phyloP scores from a whole-genome alignment of 2,888 invertebrate species.

The Deilephila porcellus region DNA sequence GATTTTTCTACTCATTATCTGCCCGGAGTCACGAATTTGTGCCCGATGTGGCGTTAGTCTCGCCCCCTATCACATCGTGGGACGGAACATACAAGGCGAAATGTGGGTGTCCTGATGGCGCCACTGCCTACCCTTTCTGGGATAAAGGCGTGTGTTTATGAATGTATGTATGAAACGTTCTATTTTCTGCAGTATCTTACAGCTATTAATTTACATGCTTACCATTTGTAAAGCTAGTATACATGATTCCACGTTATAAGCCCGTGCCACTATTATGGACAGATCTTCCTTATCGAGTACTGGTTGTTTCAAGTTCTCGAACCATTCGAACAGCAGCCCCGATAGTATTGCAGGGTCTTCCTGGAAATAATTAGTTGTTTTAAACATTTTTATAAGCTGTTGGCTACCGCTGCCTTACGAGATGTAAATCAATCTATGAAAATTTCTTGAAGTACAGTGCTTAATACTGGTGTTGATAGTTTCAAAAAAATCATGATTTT shows the following conservation, averaged over 20 bases:
- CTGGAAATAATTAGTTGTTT: slow-evolving; percentile 49
- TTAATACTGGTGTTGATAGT: no score
- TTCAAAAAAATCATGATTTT: neutral
- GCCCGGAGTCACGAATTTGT: no score
- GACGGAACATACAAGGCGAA: no score
- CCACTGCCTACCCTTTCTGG: no score
- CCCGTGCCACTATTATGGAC: slow-evolving; percentile 86
- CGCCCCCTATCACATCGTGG: no score
- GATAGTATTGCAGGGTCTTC: slow-evolving; percentile 85
- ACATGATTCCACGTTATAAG: slow-evolving; percentile 86
- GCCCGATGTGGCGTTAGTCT: no score
- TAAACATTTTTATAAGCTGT: no score
- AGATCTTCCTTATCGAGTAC: slow-evolving; percentile 88
- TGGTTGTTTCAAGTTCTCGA: slow-evolving; percentile 89
- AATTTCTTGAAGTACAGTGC: no score
- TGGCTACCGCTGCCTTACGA: neutral
- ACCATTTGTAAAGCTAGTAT: slow-evolving; percentile 84
- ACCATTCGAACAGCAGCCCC: slow-evolving; percentile 89
- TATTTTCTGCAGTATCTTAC: neutral
- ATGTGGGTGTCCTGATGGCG: no score
- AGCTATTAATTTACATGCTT: slow-evolving; percentile 36
- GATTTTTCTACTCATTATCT: no score
- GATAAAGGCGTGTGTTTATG: no score
- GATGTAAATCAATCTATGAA: no score
- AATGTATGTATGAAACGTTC: neutral